These are phyloP conservation scores for Hippotragus niger DNA, from an alignment of 2,113 vertebrate genomes.

Conservation along the genomic window DNA sequence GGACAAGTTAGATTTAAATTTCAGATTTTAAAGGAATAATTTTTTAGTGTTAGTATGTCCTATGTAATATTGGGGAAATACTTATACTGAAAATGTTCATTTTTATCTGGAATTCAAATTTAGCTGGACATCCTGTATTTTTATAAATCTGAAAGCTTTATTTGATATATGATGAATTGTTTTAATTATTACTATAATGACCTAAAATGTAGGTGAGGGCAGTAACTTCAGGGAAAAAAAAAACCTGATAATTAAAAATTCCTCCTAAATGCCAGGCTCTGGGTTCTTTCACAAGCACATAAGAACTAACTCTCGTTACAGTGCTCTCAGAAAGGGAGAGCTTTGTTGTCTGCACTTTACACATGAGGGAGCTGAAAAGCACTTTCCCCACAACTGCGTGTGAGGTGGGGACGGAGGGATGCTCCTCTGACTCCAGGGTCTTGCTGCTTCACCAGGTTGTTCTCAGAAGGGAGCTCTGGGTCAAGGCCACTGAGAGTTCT, in stretches of 20 bases:
- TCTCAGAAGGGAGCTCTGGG: fast-evolving
- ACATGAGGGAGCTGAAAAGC: not conserved
- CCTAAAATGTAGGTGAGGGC: not conserved
- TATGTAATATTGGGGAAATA: not conserved
- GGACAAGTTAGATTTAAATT: not conserved
- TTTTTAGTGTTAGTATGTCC: not conserved
- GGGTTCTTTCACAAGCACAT: fast-evolving
- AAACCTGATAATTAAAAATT: not conserved
- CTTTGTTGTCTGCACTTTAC: not conserved
- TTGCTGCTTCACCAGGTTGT: not conserved
- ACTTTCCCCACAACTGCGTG: too few species aligned
- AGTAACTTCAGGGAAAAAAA: not conserved
- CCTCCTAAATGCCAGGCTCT: not conserved
- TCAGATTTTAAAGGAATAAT: not conserved
- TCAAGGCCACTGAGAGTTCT: not conserved
- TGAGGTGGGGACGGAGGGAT: not conserved
- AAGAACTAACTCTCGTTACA: not conserved
- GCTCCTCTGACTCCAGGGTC: not conserved
- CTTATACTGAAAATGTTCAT: not conserved
- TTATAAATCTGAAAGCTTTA: not conserved
- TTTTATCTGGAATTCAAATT: not conserved
- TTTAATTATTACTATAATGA: not conserved
- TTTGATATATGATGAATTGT: not conserved
- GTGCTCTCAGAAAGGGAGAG: not conserved
- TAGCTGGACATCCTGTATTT: not conserved